These are phyloP conservation scores for Gasterosteus nipponicus DNA, from an alignment of 2,113 vertebrate species.

Conservation along the genomic window DNA sequence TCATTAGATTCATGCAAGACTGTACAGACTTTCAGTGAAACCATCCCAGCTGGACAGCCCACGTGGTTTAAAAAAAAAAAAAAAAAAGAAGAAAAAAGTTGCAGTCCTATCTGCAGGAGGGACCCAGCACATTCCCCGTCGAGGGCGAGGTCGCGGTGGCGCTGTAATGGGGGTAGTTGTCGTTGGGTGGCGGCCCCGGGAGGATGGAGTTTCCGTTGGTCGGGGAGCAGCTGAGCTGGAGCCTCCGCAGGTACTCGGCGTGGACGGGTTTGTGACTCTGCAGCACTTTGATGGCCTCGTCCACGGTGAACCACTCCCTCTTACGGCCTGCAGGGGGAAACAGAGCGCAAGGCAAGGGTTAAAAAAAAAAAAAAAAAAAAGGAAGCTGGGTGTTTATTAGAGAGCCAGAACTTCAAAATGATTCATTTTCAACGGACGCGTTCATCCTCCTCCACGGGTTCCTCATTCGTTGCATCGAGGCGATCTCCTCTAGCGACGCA, in stretches of 20 bases:
- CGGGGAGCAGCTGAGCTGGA: slow-evolving; percentile 90
- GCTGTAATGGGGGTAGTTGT: slow-evolving; percentile 85
- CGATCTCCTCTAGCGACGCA: neutral
- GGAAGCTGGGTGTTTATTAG: neutral
- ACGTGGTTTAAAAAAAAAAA: neutral
- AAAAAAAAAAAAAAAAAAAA: too few species aligned
- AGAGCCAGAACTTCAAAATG: neutral
- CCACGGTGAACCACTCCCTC: slow-evolving; percentile 96
- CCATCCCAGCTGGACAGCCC: slow-evolving; percentile 22
- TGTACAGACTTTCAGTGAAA: slow-evolving; percentile 66
- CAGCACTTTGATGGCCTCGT: slow-evolving; percentile 93
- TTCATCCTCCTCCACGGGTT: neutral
- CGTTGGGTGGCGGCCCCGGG: slow-evolving; percentile 74
- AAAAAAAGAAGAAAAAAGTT: neutral
- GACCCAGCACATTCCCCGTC: slow-evolving; percentile 65
- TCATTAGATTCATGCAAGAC: slow-evolving; percentile 72
- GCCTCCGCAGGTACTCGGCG: slow-evolving; percentile 91
- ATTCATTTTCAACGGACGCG: neutral
- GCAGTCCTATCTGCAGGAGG: slow-evolving; percentile 81
- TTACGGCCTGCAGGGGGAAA: slow-evolving; percentile 89
- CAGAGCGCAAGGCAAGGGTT: slow-evolving; percentile 28
- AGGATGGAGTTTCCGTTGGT: slow-evolving; percentile 93
- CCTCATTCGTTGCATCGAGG: neutral
- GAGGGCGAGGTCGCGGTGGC: slow-evolving; percentile 73
- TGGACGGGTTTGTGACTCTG: slow-evolving; percentile 97